phyloP scores from a whole-genome alignment of 1,140 invertebrate species.

The Thaumatotibia leucotreta region DNA sequence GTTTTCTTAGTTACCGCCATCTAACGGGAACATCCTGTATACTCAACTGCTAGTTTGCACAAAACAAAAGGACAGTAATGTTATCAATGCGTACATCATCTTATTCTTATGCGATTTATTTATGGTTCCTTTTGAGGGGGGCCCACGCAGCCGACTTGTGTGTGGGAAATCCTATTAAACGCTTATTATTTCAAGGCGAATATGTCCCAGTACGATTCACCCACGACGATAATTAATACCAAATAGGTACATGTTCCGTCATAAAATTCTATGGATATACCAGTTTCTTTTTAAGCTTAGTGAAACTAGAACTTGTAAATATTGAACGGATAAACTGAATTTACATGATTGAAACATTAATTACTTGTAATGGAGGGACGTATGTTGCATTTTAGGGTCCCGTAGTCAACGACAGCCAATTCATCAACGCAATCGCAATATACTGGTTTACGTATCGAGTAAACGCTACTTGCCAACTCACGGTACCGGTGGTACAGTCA shows the following conservation, averaged over 20 bases:
- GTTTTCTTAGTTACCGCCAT: too few species aligned
- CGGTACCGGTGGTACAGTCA: too few species aligned
- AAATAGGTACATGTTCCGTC: slow-evolving; percentile 22
- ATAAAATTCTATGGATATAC: slow-evolving; percentile 4
- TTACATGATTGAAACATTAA: too few species aligned
- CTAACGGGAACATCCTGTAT: neutral
- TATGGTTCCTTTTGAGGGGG: neutral
- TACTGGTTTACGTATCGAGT: too few species aligned
- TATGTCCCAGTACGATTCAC: slow-evolving; percentile 38
- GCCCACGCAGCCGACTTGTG: slow-evolving; percentile 37
- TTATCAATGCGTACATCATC: neutral
- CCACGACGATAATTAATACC: slow-evolving; percentile 50
- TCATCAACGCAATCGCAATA: too few species aligned
- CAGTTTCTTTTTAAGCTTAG: neutral
- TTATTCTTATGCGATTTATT: neutral
- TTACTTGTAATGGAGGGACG: too few species aligned
- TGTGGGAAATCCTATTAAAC: slow-evolving; percentile 51
- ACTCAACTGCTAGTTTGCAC: neutral
- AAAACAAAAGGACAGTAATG: neutral
- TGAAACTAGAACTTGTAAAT: neutral
- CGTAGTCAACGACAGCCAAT: too few species aligned
- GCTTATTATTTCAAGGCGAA: slow-evolving; percentile 28
- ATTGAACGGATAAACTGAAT: too few species aligned
- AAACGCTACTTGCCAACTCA: too few species aligned
- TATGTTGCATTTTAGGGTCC: too few species aligned